Percentiles rank a stretch among this genome's conserved stretches.
These are phyloP conservation scores for Cephus runcator DNA, from an alignment of 2,888 invertebrate species.

Conservation along the genomic window DNA sequence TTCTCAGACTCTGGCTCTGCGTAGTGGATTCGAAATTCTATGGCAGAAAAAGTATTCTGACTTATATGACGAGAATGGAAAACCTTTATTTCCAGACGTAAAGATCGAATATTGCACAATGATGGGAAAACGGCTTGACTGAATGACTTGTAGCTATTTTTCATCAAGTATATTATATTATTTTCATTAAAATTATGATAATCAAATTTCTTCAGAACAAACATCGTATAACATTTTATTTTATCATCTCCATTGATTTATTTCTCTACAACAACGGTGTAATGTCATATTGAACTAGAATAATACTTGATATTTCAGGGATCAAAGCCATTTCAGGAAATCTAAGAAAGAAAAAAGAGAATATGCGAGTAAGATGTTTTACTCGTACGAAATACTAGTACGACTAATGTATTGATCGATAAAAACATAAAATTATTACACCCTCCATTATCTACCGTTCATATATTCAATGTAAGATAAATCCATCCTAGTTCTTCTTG, in stretches of 20 bases:
- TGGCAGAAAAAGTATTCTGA: conserved; percentile 28
- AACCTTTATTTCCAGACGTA: conserved; percentile 36
- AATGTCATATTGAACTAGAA: neutral
- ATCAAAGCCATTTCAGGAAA: neutral
- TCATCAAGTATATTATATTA: neutral
- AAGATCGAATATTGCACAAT: conserved; percentile 20
- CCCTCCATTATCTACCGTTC: neutral
- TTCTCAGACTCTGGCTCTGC: conserved; percentile 43
- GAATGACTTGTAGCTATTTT: neutral
- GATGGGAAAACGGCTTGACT: neutral
- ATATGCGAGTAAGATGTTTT: neutral
- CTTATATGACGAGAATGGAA: conserved; percentile 34
- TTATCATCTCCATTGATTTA: neutral
- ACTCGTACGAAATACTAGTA: too few species aligned
- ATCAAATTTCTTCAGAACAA: conserved; percentile 16
- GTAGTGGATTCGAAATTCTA: conserved; percentile 40
- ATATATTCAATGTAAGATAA: neutral
- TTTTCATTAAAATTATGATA: conserved; percentile 38
- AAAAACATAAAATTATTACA: neutral
- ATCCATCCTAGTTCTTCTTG: neutral
- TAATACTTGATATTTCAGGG: neutral
- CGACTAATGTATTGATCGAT: neutral
- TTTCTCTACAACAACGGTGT: too few species aligned
- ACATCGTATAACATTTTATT: neutral
- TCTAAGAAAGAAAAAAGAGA: neutral